Conservation (phyloP, 2,888 invertebrate genomes). For the Caenorhabditis sulstoni region DNA sequence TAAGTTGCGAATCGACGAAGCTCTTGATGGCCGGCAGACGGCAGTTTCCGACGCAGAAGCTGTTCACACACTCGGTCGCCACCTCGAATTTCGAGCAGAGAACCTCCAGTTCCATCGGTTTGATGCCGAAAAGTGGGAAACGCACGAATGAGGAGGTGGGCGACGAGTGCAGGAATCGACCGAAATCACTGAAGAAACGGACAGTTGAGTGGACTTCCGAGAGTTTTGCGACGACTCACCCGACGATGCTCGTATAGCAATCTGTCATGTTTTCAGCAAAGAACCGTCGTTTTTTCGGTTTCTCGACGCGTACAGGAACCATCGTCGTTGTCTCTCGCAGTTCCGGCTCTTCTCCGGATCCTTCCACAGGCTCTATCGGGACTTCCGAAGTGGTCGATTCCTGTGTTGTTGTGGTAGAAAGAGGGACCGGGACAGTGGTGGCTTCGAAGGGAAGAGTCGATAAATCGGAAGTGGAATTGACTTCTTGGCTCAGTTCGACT, state of each 20-base stretch:
- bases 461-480: slow-evolving; percentile 1
- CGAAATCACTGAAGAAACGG: slow-evolving; percentile 50
- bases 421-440: neutral
- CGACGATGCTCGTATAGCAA: slow-evolving; percentile 54
- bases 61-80: slow-evolving; percentile 45
- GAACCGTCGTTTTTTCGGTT: slow-evolving; percentile 23
- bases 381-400: too few species aligned
- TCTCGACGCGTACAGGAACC: neutral
- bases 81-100: slow-evolving; percentile 52
- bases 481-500: slow-evolving; percentile 8
- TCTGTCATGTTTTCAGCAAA: slow-evolving; percentile 56
- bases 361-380: neutral
- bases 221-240: slow-evolving; percentile 14
- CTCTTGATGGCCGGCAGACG: slow-evolving; percentile 54
- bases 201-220: neutral
- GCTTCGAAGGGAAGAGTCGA: neutral
- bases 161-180: slow-evolving; percentile 46
- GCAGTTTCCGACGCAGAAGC: slow-evolving; percentile 57
- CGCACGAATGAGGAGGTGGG: slow-evolving; percentile 56
- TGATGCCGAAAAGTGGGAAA: slow-evolving; percentile 54
- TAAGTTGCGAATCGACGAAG: slow-evolving; percentile 57
- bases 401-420: too few species aligned
- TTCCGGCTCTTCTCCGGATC: slow-evolving; percentile 20
- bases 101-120: slow-evolving; percentile 58
- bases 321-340: slow-evolving; percentile 12